Conservation (phyloP, 2,113 vertebrate species). For the Grus americana region DNA sequence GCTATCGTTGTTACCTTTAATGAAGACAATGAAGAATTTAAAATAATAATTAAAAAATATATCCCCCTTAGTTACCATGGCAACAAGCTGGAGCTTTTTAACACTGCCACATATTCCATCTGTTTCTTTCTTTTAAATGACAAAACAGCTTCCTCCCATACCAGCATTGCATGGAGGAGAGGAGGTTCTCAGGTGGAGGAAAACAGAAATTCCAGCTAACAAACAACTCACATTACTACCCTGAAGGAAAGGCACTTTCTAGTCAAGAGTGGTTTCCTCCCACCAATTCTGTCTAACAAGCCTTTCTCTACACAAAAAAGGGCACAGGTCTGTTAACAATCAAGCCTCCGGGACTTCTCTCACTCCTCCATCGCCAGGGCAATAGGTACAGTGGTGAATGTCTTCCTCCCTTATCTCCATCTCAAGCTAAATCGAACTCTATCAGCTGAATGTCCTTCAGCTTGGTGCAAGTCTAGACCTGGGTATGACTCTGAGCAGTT, state of each 20-base stretch:
- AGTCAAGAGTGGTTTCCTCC: neutral
- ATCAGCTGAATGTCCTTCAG: neutral
- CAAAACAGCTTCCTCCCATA: conserved; percentile 54
- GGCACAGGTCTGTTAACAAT: neutral
- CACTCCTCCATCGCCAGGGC: neutral
- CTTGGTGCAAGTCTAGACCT: neutral
- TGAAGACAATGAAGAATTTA: conserved; percentile 72
- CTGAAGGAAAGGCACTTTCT: neutral
- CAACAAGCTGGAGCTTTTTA: conserved; percentile 62
- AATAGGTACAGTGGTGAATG: neutral
- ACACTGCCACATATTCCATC: conserved; percentile 62
- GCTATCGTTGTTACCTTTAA: conserved; percentile 59
- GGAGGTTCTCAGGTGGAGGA: neutral
- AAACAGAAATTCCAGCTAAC: conserved; percentile 35
- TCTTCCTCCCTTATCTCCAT: neutral
- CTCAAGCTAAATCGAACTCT: neutral
- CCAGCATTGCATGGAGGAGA: neutral
- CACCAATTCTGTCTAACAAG: neutral
- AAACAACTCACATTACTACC: neutral
- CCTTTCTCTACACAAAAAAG: neutral
- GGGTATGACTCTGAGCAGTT: neutral
- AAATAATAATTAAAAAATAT: conserved; percentile 71
- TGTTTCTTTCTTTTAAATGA: conserved; percentile 66
- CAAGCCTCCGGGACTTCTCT: neutral
- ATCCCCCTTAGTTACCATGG: conserved; percentile 45